Conservation (phyloP, 2,888 invertebrate genomes). For the Caenorhabditis drosophilae region DNA sequence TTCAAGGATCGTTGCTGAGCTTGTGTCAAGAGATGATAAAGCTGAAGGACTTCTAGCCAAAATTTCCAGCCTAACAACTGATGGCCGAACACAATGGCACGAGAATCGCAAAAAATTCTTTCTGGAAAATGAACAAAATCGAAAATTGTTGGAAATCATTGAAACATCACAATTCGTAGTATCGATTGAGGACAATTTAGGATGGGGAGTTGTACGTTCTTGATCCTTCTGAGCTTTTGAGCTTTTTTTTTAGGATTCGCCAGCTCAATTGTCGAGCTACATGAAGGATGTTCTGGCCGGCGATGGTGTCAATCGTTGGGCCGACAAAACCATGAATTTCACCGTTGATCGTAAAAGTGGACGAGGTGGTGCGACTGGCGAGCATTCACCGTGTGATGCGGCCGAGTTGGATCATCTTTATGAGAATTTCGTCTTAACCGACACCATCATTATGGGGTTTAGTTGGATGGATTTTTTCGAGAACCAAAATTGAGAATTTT, state of each 20-base stretch:
- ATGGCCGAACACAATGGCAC: slow-evolving; percentile 56
- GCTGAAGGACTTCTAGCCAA: slow-evolving; percentile 41
- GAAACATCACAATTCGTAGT: slow-evolving; percentile 58
- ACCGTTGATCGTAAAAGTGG: slow-evolving; percentile 27
- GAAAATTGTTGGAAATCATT: slow-evolving; percentile 49
- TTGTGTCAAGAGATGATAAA: slow-evolving; percentile 46
- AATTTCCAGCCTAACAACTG: slow-evolving; percentile 57
- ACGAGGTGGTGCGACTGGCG: slow-evolving; percentile 58
- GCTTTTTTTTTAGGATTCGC: neutral
- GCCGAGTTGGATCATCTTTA: slow-evolving; percentile 64
- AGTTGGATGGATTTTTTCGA: no score
- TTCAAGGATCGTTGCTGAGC: slow-evolving; percentile 56
- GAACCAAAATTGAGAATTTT: no score
- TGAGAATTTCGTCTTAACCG: slow-evolving; percentile 65
- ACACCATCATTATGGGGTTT: no score
- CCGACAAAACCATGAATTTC: slow-evolving; percentile 64
- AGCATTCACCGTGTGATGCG: slow-evolving; percentile 63
- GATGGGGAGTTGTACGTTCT: neutral
- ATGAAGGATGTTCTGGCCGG: slow-evolving; percentile 56
- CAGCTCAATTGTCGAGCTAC: slow-evolving; percentile 19
- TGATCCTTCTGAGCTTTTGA: no score
- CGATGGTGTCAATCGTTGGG: slow-evolving; percentile 61
- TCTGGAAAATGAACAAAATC: slow-evolving; percentile 50
- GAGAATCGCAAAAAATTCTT: slow-evolving; percentile 60
- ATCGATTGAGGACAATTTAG: slow-evolving; percentile 39